phyloP scores from a whole-genome alignment of 2,113 vertebrate species.

The Struthio camelus region DNA sequence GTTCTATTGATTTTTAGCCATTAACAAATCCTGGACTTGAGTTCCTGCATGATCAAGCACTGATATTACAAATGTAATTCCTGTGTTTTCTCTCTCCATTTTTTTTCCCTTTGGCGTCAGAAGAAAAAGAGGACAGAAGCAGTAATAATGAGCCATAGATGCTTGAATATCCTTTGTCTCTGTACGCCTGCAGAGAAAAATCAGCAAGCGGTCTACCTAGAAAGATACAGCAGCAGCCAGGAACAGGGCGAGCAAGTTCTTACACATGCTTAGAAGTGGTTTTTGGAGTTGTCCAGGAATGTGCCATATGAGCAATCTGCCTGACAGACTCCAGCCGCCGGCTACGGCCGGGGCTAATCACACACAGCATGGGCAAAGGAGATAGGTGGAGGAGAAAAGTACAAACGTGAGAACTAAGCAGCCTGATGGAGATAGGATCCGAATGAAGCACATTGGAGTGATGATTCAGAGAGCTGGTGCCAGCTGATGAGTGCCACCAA shows the following conservation, averaged over 20 bases:
- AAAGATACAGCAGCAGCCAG: accelerated
- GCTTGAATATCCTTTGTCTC: background rate
- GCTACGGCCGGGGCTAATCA: accelerated
- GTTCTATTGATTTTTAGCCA: background rate
- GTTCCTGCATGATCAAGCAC: background rate
- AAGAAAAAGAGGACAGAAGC: background rate
- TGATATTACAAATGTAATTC: background rate
- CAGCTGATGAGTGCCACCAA: no score
- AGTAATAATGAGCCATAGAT: background rate
- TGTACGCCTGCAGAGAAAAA: background rate
- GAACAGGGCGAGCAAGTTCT: background rate
- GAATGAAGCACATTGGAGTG: background rate
- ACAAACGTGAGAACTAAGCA: accelerated
- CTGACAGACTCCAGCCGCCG: background rate
- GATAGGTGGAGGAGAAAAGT: background rate
- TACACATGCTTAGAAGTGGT: background rate
- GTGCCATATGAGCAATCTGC: background rate
- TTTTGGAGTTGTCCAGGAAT: background rate
- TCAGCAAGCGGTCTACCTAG: background rate
- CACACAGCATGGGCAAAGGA: background rate
- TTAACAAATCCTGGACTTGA: background rate
- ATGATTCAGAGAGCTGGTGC: background rate
- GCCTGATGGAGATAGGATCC: background rate
- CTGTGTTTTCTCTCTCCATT: background rate
- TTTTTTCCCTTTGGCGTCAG: background rate